These are phyloP conservation scores for Leptatherina wallacei DNA, from an alignment of 2,797 vertebrate genomes.

Conservation along the genomic window DNA sequence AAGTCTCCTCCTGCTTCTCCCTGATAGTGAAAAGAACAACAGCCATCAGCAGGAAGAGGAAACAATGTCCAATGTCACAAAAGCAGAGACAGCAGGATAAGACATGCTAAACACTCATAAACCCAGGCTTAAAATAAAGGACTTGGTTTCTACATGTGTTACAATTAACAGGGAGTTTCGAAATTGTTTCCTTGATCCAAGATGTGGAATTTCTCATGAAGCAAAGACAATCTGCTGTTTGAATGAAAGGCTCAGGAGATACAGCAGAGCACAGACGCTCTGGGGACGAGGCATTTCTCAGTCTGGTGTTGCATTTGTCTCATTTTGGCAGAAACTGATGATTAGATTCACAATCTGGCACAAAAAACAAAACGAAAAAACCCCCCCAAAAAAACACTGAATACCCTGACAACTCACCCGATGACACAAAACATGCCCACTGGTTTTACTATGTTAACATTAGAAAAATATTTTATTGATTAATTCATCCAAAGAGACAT, in stretches of 20 bases:
- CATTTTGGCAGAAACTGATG: constrained; percentile 62
- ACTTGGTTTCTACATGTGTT: constrained; percentile 41
- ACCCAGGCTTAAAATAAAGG: constrained; percentile 56
- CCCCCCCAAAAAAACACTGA: neutral
- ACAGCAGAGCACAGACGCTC: constrained; percentile 42
- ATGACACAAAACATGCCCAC: constrained; percentile 2
- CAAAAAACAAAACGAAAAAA: constrained; percentile 8
- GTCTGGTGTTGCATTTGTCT: constrained; percentile 66
- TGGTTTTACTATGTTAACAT: neutral
- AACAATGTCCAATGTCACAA: constrained; percentile 71
- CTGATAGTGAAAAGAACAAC: constrained; percentile 77
- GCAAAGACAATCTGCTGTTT: constrained; percentile 69
- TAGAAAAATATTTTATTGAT: neutral
- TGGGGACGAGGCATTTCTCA: constrained; percentile 48
- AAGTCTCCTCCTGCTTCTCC: constrained; percentile 64
- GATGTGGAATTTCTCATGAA: constrained; percentile 57
- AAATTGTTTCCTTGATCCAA: constrained; percentile 39
- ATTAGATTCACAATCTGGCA: constrained; percentile 67
- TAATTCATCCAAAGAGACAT: neutral
- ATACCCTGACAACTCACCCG: constrained; percentile 4
- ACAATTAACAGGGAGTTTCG: constrained; percentile 56
- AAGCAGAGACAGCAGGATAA: constrained; percentile 48
- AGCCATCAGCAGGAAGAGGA: constrained; percentile 73
- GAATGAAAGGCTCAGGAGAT: constrained; percentile 67
- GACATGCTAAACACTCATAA: constrained; percentile 45